Base-by-base conservation (phyloP, 2,888 invertebrate genomes). In the Phytoseiulus persimilis region DNA sequence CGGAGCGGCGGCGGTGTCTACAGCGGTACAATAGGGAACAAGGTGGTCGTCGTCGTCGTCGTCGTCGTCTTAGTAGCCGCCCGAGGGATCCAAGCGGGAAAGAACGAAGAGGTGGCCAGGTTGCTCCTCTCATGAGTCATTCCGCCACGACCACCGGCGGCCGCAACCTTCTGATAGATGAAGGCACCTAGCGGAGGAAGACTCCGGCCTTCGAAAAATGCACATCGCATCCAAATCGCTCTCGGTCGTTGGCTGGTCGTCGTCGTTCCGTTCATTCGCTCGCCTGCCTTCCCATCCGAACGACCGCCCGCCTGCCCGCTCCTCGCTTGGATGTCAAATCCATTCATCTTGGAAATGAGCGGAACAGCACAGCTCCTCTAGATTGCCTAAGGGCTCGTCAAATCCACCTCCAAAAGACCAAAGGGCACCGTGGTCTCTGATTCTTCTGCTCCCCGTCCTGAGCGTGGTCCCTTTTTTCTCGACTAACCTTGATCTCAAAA, bases 171-270 rank as follows among this genome's bases (percentile, higher is more conserved):
- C 65, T 65, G 65, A 65, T 65, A 65, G 65, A 65, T 65, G 65
- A 65, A 65, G 65, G 65, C 28, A 65, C 65, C 65, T 65, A 28
- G 65, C 65, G 28, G 18, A 65, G 9, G 65, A 65, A 65, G 65
- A 65, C 65, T 65, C 65, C 65, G 65, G 65, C 65, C 65, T 65
- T 65, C 65, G 65, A 65, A 65, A 65, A 65, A 65, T 65, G 65
- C 65, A 65, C 65, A 65, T 65, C 65, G 65, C 65, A 65, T 65
- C 65, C 65, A 28, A 65, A 65, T 65, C 65, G 65, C 65, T 65
- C 65, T 65, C 18, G 65, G 23, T 65, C 11, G 23, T 65, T 28
- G 65, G 65, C 18, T 65, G 65, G 39, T 39, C 65, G 65, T 65
- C 65, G 65, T 65, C 65, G 65, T 28, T 65, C 65, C 65, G 65